phyloP scores from a whole-genome alignment of 2,113 vertebrate species.

The Orycteropus afer region DNA sequence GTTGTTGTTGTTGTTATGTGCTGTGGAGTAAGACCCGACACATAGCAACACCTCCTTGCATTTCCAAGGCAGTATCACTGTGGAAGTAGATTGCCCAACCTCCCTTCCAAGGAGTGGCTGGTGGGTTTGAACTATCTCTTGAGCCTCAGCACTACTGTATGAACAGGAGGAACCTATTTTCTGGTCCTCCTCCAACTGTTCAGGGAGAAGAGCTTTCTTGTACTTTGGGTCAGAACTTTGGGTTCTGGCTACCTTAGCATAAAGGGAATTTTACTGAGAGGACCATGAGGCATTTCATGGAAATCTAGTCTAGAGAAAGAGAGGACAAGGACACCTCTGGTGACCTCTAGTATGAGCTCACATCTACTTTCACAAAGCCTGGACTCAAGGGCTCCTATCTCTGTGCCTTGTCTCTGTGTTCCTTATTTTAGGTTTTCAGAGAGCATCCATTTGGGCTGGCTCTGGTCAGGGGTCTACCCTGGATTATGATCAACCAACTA shows the following conservation, averaged over 20 bases:
- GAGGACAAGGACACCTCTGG: neutral
- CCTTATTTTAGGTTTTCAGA: neutral
- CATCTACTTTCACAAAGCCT: neutral
- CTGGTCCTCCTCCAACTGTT: neutral
- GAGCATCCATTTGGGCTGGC: neutral
- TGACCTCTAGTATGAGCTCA: accelerated
- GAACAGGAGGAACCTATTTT: accelerated
- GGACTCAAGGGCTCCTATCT: neutral
- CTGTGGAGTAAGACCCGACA: no score
- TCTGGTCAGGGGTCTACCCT: neutral
- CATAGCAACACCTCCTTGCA: no score
- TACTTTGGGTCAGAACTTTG: neutral
- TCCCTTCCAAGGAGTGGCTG: no score
- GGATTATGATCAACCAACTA: neutral
- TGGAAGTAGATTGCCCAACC: no score
- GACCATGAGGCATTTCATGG: no score
- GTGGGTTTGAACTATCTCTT: no score
- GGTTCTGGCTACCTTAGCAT: no score
- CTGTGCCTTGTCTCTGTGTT: neutral
- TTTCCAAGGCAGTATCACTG: no score
- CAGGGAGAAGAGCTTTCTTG: neutral
- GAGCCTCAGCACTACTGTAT: neutral
- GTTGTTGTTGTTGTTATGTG: no score
- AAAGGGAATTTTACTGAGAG: neutral
- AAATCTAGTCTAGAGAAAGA: neutral